Conservation (phyloP, 2,888 invertebrate genomes). For the Phengaris alcon region DNA sequence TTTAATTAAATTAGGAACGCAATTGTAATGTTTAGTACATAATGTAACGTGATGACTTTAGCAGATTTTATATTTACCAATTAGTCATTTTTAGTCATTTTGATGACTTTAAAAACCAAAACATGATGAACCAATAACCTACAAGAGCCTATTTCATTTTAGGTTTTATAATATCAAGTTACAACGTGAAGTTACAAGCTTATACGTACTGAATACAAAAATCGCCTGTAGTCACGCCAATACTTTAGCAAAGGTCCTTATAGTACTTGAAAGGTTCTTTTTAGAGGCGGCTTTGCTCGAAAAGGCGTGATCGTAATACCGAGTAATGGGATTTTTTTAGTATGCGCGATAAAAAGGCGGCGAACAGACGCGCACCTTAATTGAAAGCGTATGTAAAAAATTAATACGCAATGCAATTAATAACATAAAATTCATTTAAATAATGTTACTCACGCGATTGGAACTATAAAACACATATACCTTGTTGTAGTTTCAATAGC, state of each 20-base stretch:
- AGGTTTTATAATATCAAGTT: not conserved
- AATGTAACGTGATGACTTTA: no score
- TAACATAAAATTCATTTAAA: slow-evolving; percentile 17
- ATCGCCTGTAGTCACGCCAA: slow-evolving; percentile 44
- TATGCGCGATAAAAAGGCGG: slow-evolving; percentile 62
- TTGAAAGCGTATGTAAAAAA: slow-evolving; percentile 35
- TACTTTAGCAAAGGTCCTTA: slow-evolving; percentile 44
- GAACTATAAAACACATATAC: not conserved
- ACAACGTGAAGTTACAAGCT: not conserved
- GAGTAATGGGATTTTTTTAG: slow-evolving; percentile 63
- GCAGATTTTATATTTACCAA: no score
- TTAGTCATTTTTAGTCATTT: no score
- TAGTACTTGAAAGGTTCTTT: slow-evolving; percentile 50
- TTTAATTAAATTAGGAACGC: no score
- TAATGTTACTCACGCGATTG: slow-evolving; percentile 1
- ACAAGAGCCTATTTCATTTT: no score
- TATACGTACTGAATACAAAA: not conserved
- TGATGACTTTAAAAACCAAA: no score
- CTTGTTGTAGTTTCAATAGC: not conserved
- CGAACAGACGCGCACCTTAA: slow-evolving; percentile 42
- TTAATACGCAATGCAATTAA: slow-evolving; percentile 34
- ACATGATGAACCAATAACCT: no score
- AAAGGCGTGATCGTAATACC: slow-evolving; percentile 58
- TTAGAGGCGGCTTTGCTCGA: slow-evolving; percentile 53
- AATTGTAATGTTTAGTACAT: no score